Base-by-base conservation (phyloP, 1,140 invertebrate genomes). In the Tetragonula clypearis region DNA sequence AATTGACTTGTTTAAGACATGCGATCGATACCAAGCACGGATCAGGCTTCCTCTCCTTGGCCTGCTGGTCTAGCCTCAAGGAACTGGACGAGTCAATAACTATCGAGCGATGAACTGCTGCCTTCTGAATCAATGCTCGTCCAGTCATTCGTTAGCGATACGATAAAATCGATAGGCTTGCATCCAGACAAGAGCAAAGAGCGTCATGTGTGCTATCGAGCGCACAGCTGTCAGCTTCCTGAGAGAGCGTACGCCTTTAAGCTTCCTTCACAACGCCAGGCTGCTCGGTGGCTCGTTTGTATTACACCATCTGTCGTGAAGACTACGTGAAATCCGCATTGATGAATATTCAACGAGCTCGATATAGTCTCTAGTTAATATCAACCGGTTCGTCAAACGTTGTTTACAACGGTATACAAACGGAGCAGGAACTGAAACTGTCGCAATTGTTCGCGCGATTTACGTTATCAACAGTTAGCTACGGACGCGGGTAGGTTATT, bases 141-240 rank as follows among this genome's bases (percentile, higher is more conserved):
- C 65, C 68, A 76, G 49, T 75, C 66, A 71, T 86, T 80, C 86
- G 78, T 90, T 86, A 79, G 73, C 66, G 69, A 79, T 86, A 85
- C 85, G 88, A 93, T 92, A 92, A 91, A 93, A 93, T 93, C 92
- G 89, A 93, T 92, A 91, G 68, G 58, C 81, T 60, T 85, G 89
- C 89, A 91, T 92, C 92, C 89, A 78, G 77, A 75, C 75, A 56
- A 92, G 86, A 91, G 90, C 84, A 88, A 81, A 89, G 73, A 90
- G 87, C 84, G 86, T 88, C 91, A 93, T 93, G 90, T 93, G 92
- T 91, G 84, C 90, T 92, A 90, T 92, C 85, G 87, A 84, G 75
- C 87, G 75, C 87, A 87, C 92, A 93, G 92, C 92, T 93, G 92
- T 91, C 92, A 92, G 82, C 86, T 87, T 88, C 84, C 83, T 80